Evolutionary conservation across 92 coral and sea anemone genomes (phyloP).

Genomic region (Desmophyllum pertusum): DNA sequence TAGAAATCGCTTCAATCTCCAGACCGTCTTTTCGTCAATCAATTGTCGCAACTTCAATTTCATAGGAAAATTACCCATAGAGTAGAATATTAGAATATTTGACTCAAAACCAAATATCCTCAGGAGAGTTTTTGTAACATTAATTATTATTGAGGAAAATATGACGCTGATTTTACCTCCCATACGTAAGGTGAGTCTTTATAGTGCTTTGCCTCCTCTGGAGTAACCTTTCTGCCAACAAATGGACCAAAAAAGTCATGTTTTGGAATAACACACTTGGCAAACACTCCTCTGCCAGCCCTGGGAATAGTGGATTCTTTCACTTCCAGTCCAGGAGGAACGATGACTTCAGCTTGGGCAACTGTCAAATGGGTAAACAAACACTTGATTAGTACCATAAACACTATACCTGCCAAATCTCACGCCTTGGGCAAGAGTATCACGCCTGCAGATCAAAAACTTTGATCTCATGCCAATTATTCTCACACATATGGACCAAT

Average conservation of each 20-base stretch:
- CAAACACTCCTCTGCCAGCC: constrained; percentile 90
- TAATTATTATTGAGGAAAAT: neutral
- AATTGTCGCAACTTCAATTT: too few species aligned
- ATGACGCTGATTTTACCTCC: constrained; percentile 71
- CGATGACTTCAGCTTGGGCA: constrained; percentile 92
- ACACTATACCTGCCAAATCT: too few species aligned
- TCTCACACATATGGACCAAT: too few species aligned
- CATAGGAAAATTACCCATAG: too few species aligned
- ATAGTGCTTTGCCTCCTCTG: constrained; percentile 72
- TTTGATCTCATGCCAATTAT: too few species aligned
- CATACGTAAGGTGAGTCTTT: constrained; percentile 81
- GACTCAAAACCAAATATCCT: neutral
- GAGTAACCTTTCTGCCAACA: constrained; percentile 78
- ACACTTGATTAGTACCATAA: neutral
- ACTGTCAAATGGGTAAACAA: constrained; percentile 46
- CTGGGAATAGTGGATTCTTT: constrained; percentile 69
- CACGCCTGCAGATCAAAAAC: too few species aligned
- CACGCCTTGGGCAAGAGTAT: too few species aligned
- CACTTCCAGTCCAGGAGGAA: constrained; percentile 93
- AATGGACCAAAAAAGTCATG: constrained; percentile 98
- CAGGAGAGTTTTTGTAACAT: neutral
- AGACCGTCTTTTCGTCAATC: too few species aligned
- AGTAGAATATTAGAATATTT: too few species aligned
- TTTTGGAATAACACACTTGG: constrained; percentile 91
- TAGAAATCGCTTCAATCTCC: too few species aligned